A percentile compares a stretch with the other conserved stretches of the same genome.
These are phyloP conservation scores for Neolamprologus brichardi DNA, from an alignment of 2,113 vertebrate species.

Conservation along the genomic window DNA sequence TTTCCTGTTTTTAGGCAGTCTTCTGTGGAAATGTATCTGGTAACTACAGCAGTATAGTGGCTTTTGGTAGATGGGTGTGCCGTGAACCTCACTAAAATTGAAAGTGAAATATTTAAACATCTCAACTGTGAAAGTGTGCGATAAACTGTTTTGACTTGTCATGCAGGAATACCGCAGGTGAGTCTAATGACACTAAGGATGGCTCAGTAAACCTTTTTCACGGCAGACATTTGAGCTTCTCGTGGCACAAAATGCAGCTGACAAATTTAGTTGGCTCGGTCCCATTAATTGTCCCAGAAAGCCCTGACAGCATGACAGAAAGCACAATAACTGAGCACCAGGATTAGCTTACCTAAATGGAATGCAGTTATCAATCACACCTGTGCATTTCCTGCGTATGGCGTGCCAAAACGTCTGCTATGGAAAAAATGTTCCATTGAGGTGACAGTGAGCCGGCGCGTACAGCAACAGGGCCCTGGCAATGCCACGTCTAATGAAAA, in stretches of 20 bases:
- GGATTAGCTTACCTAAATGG: neutral
- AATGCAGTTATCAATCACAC: neutral
- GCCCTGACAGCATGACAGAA: neutral
- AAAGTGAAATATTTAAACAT: neutral
- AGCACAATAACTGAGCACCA: neutral
- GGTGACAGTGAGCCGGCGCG: neutral
- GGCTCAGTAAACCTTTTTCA: neutral
- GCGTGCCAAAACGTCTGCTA: neutral
- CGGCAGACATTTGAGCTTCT: neutral
- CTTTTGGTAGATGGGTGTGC: accelerated
- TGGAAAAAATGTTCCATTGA: neutral
- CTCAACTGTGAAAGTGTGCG: neutral
- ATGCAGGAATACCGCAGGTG: neutral
- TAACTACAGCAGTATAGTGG: neutral
- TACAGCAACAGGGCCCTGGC: neutral
- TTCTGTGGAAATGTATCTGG: neutral
- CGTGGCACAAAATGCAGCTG: neutral
- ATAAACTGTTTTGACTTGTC: neutral
- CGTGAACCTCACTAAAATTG: neutral
- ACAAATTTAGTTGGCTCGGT: neutral
- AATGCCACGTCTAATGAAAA: neutral
- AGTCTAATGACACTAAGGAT: neutral
- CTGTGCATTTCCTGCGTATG: neutral
- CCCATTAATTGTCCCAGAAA: neutral
- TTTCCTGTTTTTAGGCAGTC: neutral